Conservation (phyloP, 2,113 vertebrate genomes). For the Eidolon helvum region DNA sequence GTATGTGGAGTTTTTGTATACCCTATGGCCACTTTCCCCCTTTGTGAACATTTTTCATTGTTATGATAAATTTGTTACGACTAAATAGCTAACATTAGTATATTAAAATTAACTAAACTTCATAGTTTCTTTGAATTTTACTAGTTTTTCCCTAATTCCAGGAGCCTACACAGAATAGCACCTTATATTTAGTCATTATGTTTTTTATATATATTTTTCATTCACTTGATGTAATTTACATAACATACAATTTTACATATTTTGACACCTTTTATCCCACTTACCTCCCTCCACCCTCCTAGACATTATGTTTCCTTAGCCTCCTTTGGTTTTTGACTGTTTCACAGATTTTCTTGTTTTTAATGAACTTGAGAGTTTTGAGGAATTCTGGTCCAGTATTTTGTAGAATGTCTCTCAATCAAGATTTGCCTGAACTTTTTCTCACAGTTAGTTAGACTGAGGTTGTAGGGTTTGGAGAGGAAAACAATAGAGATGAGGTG, state of each 20-base stretch:
- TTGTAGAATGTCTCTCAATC: not conserved
- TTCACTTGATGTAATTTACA: too few species aligned
- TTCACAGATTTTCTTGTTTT: not conserved
- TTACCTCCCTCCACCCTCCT: too few species aligned
- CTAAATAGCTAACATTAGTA: not conserved
- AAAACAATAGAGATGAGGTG: not conserved
- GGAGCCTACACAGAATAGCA: too few species aligned
- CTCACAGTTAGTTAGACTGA: not conserved
- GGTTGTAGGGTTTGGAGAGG: not conserved
- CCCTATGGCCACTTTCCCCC: not conserved
- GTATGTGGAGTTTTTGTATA: not conserved
- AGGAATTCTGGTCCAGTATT: not conserved
- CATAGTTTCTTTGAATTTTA: not conserved
- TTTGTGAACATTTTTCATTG: not conserved
- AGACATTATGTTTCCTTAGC: not conserved
- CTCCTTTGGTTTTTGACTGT: not conserved
- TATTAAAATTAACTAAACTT: not conserved
- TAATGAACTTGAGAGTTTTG: not conserved
- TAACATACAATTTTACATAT: too few species aligned
- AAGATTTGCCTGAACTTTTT: not conserved
- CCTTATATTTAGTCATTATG: too few species aligned
- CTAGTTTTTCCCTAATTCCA: not conserved
- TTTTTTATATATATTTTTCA: too few species aligned
- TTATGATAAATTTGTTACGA: not conserved
- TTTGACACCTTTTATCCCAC: too few species aligned